Conservation (phyloP, 2,797 vertebrate genomes). For the Phoebastria nigripes region DNA sequence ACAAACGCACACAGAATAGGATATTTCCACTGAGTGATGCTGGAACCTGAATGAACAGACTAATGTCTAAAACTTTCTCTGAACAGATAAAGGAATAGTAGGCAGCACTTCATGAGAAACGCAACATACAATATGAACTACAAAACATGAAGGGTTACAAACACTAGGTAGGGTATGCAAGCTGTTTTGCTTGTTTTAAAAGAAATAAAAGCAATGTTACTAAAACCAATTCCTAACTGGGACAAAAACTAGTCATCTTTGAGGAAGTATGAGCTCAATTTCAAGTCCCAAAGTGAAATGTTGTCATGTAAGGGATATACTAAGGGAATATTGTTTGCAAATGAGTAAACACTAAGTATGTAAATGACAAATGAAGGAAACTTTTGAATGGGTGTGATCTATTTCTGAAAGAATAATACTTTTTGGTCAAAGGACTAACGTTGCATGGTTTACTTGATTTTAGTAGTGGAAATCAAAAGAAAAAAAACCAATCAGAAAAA, state of each 20-base stretch:
- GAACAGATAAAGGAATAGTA: neutral
- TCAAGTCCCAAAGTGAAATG: neutral
- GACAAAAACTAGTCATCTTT: neutral
- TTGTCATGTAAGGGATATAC: neutral
- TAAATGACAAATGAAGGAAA: neutral
- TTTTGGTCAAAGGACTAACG: neutral
- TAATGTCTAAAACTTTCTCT: neutral
- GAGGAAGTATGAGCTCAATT: neutral
- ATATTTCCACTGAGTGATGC: neutral
- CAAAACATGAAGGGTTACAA: neutral
- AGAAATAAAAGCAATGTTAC: neutral
- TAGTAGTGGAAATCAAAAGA: neutral
- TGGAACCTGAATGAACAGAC: neutral
- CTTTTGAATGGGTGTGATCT: neutral
- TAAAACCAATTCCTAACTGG: neutral
- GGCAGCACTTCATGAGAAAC: neutral
- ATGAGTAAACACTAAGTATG: neutral
- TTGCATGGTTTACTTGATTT: neutral
- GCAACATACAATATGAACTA: rapidly evolving
- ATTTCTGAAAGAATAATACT: neutral
- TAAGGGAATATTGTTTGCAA: neutral
- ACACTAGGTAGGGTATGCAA: neutral
- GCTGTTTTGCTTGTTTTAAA: neutral
- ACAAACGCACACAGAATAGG: neutral
- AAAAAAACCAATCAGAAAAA: neutral